Evolutionary conservation across 2,888 invertebrate species (phyloP).

Genomic region (Chouioia cunea): DNA sequence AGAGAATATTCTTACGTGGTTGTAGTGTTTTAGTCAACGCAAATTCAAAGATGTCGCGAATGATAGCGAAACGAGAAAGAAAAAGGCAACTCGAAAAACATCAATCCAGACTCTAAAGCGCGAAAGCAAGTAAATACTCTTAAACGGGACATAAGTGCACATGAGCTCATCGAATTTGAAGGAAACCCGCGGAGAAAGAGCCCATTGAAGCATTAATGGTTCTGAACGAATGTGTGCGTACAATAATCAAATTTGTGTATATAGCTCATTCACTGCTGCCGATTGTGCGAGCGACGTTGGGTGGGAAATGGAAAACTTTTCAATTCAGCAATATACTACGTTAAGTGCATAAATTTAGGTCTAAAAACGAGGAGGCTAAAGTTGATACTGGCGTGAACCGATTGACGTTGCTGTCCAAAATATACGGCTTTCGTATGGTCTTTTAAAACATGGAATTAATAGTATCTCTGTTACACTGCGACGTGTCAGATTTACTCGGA

Average conservation of each 20-base stretch:
- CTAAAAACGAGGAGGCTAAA: constrained; percentile 43
- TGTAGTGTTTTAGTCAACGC: constrained; percentile 70
- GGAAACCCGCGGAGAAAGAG: constrained; percentile 37
- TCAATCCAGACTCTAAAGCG: constrained; percentile 43
- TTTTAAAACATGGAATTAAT: constrained; percentile 18
- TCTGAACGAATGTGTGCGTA: constrained; percentile 36
- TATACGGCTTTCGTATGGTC: constrained; percentile 18
- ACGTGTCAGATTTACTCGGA: constrained; percentile 60
- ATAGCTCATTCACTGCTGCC: constrained; percentile 37
- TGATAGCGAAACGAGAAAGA: too few relatives aligned
- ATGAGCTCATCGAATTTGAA: constrained; percentile 45
- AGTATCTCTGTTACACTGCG: constrained; percentile 62
- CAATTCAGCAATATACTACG: constrained; percentile 42
- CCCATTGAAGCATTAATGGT: constrained; percentile 40
- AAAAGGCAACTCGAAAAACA: constrained; percentile 33
- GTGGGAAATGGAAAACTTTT: constrained; percentile 34
- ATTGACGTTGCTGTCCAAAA: constrained; percentile 46
- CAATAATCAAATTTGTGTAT: constrained; percentile 46
- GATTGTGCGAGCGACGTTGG: constrained; percentile 11
- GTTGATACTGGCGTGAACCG: constrained; percentile 40
- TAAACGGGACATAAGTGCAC: constrained; percentile 49
- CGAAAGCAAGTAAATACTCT: constrained; percentile 44
- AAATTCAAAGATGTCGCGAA: neutral
- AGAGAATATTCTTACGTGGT: constrained; percentile 89
- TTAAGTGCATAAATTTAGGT: constrained; percentile 45